phyloP scores from a whole-genome alignment of 2,113 vertebrate genomes.

The Percina caprodes region DNA sequence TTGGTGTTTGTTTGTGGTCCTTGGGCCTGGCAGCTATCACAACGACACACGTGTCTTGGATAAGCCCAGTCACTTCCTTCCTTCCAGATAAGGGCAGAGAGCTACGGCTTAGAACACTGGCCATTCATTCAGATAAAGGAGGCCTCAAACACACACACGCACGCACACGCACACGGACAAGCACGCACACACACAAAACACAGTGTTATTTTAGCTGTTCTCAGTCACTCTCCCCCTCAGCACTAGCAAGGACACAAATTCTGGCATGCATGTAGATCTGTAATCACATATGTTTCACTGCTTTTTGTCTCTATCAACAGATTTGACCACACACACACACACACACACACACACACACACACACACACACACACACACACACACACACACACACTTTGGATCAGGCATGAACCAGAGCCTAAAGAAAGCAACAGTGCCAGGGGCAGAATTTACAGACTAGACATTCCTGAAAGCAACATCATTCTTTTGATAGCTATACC shows the following conservation, averaged over 20 bases:
- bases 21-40: slow-evolving; percentile 75
- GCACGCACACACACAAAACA: slow-evolving; percentile 35
- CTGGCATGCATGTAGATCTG: slow-evolving; percentile 39
- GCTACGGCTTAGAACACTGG: slow-evolving; percentile 64
- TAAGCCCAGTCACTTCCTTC: slow-evolving; percentile 81
- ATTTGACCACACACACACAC: slow-evolving; percentile 78
- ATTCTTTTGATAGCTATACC: slow-evolving; percentile 73
- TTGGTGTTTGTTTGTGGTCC: slow-evolving; percentile 59
- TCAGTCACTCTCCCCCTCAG: slow-evolving; percentile 38
- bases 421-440: slow-evolving; percentile 66
- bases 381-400: slow-evolving; percentile 42
- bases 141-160: slow-evolving; percentile 47
- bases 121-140: slow-evolving; percentile 77
- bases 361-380: slow-evolving; percentile 26
- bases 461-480: slow-evolving; percentile 73
- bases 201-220: slow-evolving; percentile 78
- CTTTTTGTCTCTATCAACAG: slow-evolving; percentile 62
- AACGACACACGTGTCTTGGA: slow-evolving; percentile 76
- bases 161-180: slow-evolving; percentile 16
- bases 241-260: slow-evolving; percentile 36
- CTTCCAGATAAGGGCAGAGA: slow-evolving; percentile 76
- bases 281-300: slow-evolving; percentile 59
- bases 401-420: slow-evolving; percentile 82
- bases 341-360: slow-evolving; percentile 19
- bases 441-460: slow-evolving; percentile 69